Base-by-base conservation (phyloP, 2,113 vertebrate genomes). In the Sander vitreus region DNA sequence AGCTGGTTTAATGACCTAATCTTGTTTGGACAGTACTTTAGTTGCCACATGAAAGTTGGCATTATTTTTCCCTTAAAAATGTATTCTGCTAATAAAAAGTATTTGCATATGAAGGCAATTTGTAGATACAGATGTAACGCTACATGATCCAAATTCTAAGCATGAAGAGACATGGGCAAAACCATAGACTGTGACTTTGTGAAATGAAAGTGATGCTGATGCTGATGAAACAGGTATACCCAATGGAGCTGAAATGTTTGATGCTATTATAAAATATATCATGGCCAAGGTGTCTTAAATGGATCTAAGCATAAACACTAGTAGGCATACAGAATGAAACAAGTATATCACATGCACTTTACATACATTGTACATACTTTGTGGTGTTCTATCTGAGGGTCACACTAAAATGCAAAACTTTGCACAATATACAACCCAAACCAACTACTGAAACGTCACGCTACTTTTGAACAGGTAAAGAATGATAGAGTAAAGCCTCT, bases 401-500 rank as follows among this genome's bases (percentile, higher is more conserved):
- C 48, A 43, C 12, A 59, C 9, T 50, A 62, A 25, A 19, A n/a
- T 11, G 57, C 25, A 59, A n/a, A 4, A 33, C 19, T 2, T 57
- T 27, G 73, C 21, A 71, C 15, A 72, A 73, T 21, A 79, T 73
- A 76, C 66, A 84, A 84, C 55, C 43, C 63, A 79, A 67, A 57
- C 51, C 53, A 73, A 70, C 60, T 63, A 69, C 57, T 39, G 57
- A 54, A 53, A 78, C 21, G 48, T 53, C 18, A 60, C 33, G 33
- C 64, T 67, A 77, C 51, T 54, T 59, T 21, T 45, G 3, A 60
- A 71, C 53, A 69, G 47, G 50, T 39, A 69, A 76, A 59, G 39
- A 74, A 21, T 53, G 43, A 86, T 27, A 88, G 70, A 75, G 48
- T 39, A 63, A 79, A 79, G 79, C 84, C 39, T 88, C 91, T 95